Evolutionary conservation across 1,140 invertebrate genomes (phyloP), one percentile per base, ranked within the genome.

Genomic region (Trachelipus rathkii): DNA sequence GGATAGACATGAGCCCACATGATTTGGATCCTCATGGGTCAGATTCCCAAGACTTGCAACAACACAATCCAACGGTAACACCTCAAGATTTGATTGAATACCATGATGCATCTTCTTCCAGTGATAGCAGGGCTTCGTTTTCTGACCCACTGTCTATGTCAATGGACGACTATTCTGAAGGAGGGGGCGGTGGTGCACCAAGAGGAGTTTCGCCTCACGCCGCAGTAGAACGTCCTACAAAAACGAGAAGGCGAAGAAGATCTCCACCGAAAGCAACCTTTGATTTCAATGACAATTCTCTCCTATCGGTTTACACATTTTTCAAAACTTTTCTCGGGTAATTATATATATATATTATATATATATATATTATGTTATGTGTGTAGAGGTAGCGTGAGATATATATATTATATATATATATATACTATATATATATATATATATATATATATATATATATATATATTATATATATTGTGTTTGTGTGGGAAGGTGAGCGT

Each of bases 271-370:
- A 60, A 43, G 69, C 60, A 33, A 75, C 66, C 33, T 75, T 75
- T 44, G 73, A 75, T 13, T 60, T 75, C 73, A 75, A 75, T 23
- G 73, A 75, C 73, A 75, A 75, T 67, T 75, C 73, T 5, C 24
- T 75, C 60, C 53, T 44, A 23, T 75, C 73, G 10, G 73, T 75
- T n/a, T 75, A 75, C 11, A 43, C 73, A 19, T 75, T 75, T 53
- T 75, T 75, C 73, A 75, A 67, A 45, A 75, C 44, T 19, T 75
- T 75, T n/a, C 73, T 75, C 50, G 69, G 73, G 73, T 75, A 60
- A 4, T 13, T 3, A 60, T 15, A 60, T 60, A 60, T 60, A 15
- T 60, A 13, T 60, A 13, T 60, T 60, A 60, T 19, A 19, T 15
- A 60, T 60, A 60, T 19, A 15, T 60, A 60, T 60, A 19, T 15